Evolutionary conservation across 2,797 vertebrate genomes (phyloP), one percentile per base, ranked within the genome.

Genomic region (Setipinna tenuifilis): DNA sequence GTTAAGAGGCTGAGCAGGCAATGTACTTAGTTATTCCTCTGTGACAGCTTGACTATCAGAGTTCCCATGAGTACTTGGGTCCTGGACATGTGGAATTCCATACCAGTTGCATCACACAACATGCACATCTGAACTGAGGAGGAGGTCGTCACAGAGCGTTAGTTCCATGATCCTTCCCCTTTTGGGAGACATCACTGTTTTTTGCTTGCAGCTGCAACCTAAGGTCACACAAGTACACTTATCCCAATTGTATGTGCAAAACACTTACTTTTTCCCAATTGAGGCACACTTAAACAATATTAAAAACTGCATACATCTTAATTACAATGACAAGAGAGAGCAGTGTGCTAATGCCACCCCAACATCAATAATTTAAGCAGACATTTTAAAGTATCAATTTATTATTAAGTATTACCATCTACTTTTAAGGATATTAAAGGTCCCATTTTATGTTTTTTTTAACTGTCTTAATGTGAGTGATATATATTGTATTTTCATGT

Each of bases 131-230:
- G 50, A 54, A 14, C 9, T 10, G 16, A 54, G 65, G 54, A 17
- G n/a, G 62, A 14, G 19, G 48, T 48, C 35, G 61, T 58, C 46
- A 59, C 41, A 48, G 14, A 84, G 57, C 6, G 3, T 19, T 50
- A 10, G 2, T 6, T 58, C n/a, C 59, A 14, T n/a, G 11, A n/a
- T 54, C 10, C 23, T 50, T 31, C 19, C 48, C 9, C 19, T 68
- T 89, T 92, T 85, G 92, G 90, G 88, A 92, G 90, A 91, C 91
- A 88, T 83, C 87, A 88, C 89, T 92, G 92, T 84, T 94, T 95
- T 92, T 93, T 94, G 92, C 90, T 94, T 90, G 93, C 93, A 81
- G 92, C 91, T 88, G 93, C 91, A 75, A 94, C 93, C 94, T 94
- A 83, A 86, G 85, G 50, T 88, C n/a, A 89, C 61, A 87, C 28